These are phyloP conservation scores for Cyprinodon tularosa DNA, from an alignment of 2,113 vertebrate species.

Conservation along the genomic window DNA sequence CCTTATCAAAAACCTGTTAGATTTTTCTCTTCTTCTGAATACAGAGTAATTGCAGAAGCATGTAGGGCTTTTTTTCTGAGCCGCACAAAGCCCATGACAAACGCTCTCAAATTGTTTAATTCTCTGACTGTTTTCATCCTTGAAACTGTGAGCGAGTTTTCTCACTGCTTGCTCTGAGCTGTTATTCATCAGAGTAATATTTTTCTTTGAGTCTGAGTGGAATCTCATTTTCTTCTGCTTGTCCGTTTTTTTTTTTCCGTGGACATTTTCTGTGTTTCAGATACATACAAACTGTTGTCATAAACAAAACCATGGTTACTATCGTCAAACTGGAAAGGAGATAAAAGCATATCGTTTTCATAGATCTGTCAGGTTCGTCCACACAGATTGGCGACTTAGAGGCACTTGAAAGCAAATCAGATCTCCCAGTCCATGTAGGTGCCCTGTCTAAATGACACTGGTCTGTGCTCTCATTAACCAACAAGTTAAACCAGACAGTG, in stretches of 20 bases:
- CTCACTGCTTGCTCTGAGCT: constrained; percentile 42
- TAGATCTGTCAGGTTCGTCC: constrained; percentile 33
- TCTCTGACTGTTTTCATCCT: constrained; percentile 40
- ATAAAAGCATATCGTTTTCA: constrained; percentile 56
- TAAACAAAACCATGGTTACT: constrained; percentile 44
- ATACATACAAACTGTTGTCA: constrained; percentile 57
- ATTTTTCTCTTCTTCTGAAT: constrained; percentile 20
- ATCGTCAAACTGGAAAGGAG: constrained; percentile 33
- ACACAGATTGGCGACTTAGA: constrained; percentile 46
- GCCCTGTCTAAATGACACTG: constrained; percentile 68
- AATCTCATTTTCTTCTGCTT: constrained; percentile 56
- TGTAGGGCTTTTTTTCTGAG: constrained; percentile 18
- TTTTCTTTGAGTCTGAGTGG: constrained; percentile 69
- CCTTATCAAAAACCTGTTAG: constrained; percentile 28
- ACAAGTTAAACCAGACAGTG: constrained; percentile 78
- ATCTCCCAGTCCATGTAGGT: constrained; percentile 59
- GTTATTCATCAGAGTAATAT: constrained; percentile 66
- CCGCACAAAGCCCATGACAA: constrained; percentile 41
- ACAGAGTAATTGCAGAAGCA: constrained; percentile 17
- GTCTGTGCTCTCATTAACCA: constrained; percentile 74
- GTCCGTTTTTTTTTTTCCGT: constrained; percentile 21
- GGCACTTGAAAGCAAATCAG: constrained; percentile 30
- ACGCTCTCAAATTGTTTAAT: constrained; percentile 42
- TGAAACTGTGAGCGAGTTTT: constrained; percentile 48
- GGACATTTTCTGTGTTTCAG: constrained; percentile 54